phyloP scores from a whole-genome alignment of 2,888 invertebrate species.

The Oscheius sp. region DNA sequence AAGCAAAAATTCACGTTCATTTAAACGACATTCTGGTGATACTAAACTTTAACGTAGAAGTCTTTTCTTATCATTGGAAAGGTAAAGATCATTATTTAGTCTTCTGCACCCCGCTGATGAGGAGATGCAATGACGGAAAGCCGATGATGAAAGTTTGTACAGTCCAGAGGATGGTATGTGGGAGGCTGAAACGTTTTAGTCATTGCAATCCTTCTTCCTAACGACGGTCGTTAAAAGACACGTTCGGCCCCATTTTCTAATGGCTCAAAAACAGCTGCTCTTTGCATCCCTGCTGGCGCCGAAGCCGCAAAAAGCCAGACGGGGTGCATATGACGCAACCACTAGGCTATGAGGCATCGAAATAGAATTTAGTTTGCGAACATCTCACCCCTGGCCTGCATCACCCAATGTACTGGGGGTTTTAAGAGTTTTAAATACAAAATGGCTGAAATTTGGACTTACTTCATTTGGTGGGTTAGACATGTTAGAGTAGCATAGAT shows the following conservation, averaged over 20 bases:
- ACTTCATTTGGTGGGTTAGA: constrained; percentile 14
- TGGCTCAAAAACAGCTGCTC: neutral
- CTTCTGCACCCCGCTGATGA: constrained; percentile 22
- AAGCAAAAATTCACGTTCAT: too few relatives aligned
- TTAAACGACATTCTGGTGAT: too few relatives aligned
- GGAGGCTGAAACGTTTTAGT: neutral
- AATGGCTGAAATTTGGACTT: constrained; percentile 4
- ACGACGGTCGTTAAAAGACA: too few relatives aligned
- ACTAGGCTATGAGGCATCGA: neutral
- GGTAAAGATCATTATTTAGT: constrained; percentile 23
- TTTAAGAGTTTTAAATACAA: neutral
- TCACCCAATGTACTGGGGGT: neutral
- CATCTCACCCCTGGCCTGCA: too few relatives aligned
- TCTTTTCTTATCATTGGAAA: neutral
- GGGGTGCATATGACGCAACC: neutral
- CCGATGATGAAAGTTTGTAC: constrained; percentile 34
- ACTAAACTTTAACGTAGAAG: neutral
- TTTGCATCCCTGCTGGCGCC: too few relatives aligned
- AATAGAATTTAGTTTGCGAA: neutral
- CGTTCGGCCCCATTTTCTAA: too few relatives aligned
- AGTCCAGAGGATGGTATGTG: constrained; percentile 25
- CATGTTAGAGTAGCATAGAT: constrained; percentile 19
- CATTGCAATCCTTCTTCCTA: too few relatives aligned
- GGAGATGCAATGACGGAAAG: constrained; percentile 34
- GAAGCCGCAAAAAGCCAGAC: too few relatives aligned